Conservation (phyloP, 2,888 invertebrate species). For the Caenorhabditis afra region DNA sequence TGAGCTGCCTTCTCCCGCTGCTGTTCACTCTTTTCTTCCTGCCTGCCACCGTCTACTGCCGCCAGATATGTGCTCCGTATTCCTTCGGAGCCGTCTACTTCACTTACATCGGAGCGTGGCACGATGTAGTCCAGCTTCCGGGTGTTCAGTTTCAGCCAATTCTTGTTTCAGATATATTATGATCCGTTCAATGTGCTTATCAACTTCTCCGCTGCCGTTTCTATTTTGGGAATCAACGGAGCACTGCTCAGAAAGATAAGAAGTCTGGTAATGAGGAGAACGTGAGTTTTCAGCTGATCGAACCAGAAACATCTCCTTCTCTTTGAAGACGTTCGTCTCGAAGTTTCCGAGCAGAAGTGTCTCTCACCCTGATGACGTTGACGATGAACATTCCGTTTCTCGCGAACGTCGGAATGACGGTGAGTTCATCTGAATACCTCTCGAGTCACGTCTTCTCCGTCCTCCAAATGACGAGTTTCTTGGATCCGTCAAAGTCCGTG, state of each 20-base stretch:
- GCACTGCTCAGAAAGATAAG: not conserved
- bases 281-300: not conserved
- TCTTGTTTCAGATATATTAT: conserved; percentile 6
- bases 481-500: not conserved
- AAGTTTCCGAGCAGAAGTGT: conserved; percentile 1
- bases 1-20: not conserved
- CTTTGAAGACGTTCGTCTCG: conserved; percentile 1
- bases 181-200: conserved; percentile 10
- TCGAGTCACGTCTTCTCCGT: not conserved
- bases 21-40: conserved; percentile 9
- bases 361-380: conserved; percentile 6
- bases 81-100: conserved; percentile 7
- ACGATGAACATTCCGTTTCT: conserved; percentile 17
- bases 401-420: conserved; percentile 8
- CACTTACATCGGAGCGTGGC: conserved; percentile 6
- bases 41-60: conserved; percentile 15
- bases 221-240: not conserved
- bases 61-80: not conserved
- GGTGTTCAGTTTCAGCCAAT: not conserved
- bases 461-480: not conserved
- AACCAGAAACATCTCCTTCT: not conserved
- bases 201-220: not conserved
- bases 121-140: not conserved
- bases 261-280: not conserved
- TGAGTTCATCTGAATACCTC: not conserved